A percentile compares a stretch with the other conserved stretches of the same genome.
Conservation (phyloP, 2,888 invertebrate species). For the Chaetogeoica ovagalla region DNA sequence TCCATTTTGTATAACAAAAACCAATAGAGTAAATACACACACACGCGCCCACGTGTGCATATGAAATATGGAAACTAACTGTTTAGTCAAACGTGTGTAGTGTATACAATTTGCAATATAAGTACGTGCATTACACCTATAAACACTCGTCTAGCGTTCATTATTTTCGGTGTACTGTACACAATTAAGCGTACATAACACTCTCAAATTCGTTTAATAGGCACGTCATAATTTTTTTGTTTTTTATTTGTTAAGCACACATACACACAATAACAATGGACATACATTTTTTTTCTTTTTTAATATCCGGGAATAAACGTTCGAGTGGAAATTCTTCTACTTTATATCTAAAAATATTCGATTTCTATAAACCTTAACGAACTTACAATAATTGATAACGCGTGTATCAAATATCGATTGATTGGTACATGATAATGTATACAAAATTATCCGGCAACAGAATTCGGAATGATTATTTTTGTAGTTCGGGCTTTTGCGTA, state of each 20-base stretch:
- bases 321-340: background rate
- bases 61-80: conserved; percentile 1
- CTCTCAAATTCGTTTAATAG: conserved; percentile 1
- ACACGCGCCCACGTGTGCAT: too few species aligned
- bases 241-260: conserved; percentile 14
- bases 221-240: background rate
- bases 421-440: too few species aligned
- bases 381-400: background rate
- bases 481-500: too few species aligned
- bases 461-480: too few species aligned
- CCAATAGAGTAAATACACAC: background rate
- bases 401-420: background rate
- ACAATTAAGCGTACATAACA: background rate
- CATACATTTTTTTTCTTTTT: background rate
- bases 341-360: background rate
- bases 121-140: background rate
- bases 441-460: too few species aligned
- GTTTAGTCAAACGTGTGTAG: conserved; percentile 10
- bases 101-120: background rate
- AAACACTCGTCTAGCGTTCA: background rate
- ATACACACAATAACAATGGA: background rate
- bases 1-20: too few species aligned
- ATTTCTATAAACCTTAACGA: background rate
- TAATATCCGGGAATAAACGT: background rate
- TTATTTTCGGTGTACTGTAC: conserved; percentile 13